Evolutionary conservation across 1,140 invertebrate genomes (phyloP).

Genomic region (Eupristina koningsbergeri): DNA sequence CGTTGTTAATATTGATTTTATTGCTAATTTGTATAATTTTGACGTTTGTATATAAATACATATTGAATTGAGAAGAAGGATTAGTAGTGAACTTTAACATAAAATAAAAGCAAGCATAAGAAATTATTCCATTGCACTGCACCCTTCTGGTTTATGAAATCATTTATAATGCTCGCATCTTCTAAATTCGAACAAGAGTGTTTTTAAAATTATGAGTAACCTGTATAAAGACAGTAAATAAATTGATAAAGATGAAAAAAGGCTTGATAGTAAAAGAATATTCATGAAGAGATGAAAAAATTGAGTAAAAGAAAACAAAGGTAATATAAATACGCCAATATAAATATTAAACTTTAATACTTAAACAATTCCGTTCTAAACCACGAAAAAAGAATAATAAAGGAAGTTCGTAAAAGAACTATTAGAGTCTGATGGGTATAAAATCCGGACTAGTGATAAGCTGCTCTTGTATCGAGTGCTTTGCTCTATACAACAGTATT

Average conservation of each 20-base stretch:
- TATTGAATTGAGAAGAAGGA: too few relatives aligned
- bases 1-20: too few relatives aligned
- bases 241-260: neutral
- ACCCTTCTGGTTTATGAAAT: too few relatives aligned
- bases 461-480: neutral
- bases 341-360: conserved; percentile 35
- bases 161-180: too few relatives aligned
- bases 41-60: too few relatives aligned
- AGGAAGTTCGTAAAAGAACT: neutral
- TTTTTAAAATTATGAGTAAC: too few relatives aligned
- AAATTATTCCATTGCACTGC: too few relatives aligned
- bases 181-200: too few relatives aligned
- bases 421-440: conserved; percentile 3
- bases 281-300: neutral
- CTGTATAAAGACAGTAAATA: neutral
- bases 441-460: neutral
- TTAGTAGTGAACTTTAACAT: too few relatives aligned
- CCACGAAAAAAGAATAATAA: neutral
- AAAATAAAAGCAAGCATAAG: too few relatives aligned
- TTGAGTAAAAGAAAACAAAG: conserved; percentile 8
- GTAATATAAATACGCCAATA: neutral
- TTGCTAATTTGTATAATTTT: too few relatives aligned
- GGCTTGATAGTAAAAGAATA: neutral
- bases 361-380: conserved; percentile 16
- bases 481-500: neutral